phyloP scores from a whole-genome alignment of 2,113 vertebrate genomes.

The Eurystomus gularis region DNA sequence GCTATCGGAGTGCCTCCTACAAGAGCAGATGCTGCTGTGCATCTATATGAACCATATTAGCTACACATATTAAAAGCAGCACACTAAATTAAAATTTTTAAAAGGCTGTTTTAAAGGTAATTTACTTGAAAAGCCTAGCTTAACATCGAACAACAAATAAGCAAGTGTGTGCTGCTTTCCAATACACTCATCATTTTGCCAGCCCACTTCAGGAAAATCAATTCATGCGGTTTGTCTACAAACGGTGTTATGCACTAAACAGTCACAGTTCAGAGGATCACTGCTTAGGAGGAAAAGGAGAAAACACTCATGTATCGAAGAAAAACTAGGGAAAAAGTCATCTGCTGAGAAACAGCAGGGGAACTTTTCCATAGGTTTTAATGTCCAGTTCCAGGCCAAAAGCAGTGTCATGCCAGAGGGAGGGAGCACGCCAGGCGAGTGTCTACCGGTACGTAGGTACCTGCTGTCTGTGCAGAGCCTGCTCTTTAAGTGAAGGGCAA shows the following conservation, averaged over 20 bases:
- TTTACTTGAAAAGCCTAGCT: background rate
- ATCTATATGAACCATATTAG: background rate
- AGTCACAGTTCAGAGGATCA: background rate
- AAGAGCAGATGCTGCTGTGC: background rate
- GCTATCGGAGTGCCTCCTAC: background rate
- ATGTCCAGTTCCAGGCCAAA: background rate
- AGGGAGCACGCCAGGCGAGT: background rate
- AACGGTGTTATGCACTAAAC: background rate
- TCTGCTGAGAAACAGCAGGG: background rate
- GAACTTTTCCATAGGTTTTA: accelerated
- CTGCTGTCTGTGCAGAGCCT: accelerated
- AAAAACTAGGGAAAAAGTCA: background rate
- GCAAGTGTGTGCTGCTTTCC: background rate
- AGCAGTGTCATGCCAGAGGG: accelerated
- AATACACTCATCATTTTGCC: constrained; percentile 30
- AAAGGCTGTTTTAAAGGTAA: background rate
- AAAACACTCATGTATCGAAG: background rate
- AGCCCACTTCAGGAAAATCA: constrained; percentile 59
- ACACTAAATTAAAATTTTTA: background rate
- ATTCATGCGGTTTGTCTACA: background rate
- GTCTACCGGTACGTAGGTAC: accelerated
- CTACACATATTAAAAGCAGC: background rate
- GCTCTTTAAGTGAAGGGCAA: background rate
- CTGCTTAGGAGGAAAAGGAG: background rate
- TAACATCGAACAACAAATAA: background rate